phyloP scores from a whole-genome alignment of 1,140 invertebrate species.

The Drosophila bocki region DNA sequence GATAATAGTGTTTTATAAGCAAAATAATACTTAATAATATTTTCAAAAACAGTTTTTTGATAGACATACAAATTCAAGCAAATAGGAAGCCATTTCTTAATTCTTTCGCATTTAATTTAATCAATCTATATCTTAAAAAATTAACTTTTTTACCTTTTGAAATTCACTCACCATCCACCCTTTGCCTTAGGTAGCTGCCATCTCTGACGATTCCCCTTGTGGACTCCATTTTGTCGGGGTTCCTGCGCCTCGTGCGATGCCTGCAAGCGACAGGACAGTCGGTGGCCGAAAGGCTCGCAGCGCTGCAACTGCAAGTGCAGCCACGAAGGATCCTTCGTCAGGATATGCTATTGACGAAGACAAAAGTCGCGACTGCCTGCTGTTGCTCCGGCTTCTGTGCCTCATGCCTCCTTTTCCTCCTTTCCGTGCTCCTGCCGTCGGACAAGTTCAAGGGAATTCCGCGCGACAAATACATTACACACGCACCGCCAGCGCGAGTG shows the following conservation, averaged over 20 bases:
- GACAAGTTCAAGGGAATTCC: slow-evolving; percentile 66
- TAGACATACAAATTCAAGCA: background rate
- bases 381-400: background rate
- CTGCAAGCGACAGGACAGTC: slow-evolving; percentile 26
- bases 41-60: background rate
- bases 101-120: background rate
- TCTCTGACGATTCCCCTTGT: slow-evolving; percentile 14
- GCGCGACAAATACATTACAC: slow-evolving; percentile 64
- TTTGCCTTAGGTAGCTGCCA: background rate
- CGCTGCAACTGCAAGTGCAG: slow-evolving; percentile 19
- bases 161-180: background rate
- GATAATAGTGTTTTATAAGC: background rate
- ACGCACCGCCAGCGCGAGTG: slow-evolving; percentile 50
- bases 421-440: slow-evolving; percentile 5
- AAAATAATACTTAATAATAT: background rate
- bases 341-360: slow-evolving; percentile 18
- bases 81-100: background rate
- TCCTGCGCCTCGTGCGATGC: slow-evolving; percentile 15
- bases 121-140: background rate
- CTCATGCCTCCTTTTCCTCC: background rate
- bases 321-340: slow-evolving; percentile 21
- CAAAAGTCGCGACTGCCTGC: slow-evolving; percentile 11
- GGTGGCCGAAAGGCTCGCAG: slow-evolving; percentile 29
- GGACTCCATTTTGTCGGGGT: slow-evolving; percentile 4
- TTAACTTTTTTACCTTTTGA: background rate